Evolutionary conservation across 2,113 vertebrate genomes (phyloP).

Genomic region (Ptilonorhynchus violaceus): DNA sequence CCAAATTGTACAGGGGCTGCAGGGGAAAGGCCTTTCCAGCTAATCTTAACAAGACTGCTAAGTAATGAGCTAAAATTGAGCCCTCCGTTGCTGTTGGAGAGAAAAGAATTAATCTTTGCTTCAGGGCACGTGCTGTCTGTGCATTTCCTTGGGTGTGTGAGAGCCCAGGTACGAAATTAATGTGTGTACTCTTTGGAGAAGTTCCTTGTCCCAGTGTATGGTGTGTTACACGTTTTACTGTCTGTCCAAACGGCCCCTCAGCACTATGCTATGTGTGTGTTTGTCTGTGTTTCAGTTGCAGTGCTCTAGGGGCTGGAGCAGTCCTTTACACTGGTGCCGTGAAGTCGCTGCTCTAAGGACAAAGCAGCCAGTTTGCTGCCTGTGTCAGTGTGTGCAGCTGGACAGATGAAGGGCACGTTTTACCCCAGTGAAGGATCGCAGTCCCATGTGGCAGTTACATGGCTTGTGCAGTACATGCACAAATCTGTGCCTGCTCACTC

Average conservation of each 20-base stretch:
- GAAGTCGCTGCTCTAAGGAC: neutral
- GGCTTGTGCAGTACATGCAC: neutral
- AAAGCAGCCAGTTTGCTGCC: neutral
- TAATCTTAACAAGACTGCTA: neutral
- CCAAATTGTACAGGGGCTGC: neutral
- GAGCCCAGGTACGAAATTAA: neutral
- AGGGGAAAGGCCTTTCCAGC: neutral
- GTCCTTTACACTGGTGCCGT: neutral
- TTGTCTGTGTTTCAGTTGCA: neutral
- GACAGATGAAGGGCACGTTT: neutral
- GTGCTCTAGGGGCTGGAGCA: neutral
- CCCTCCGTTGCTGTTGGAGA: neutral
- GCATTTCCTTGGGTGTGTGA: neutral
- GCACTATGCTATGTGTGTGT: neutral
- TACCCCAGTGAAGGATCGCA: neutral
- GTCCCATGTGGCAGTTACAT: neutral
- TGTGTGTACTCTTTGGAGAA: neutral
- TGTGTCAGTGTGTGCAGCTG: neutral
- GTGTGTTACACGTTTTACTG: neutral
- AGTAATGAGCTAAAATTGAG: slow-evolving; percentile 1
- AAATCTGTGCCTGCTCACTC: neutral
- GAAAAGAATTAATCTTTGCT: slow-evolving; percentile 16
- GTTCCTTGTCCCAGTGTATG: neutral
- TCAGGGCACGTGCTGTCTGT: neutral
- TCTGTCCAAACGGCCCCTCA: neutral